Percentiles rank a stretch among this genome's conserved stretches.
These are phyloP conservation scores for Actinemys pallida DNA, from an alignment of 2,113 vertebrate genomes.

Conservation along the genomic window DNA sequence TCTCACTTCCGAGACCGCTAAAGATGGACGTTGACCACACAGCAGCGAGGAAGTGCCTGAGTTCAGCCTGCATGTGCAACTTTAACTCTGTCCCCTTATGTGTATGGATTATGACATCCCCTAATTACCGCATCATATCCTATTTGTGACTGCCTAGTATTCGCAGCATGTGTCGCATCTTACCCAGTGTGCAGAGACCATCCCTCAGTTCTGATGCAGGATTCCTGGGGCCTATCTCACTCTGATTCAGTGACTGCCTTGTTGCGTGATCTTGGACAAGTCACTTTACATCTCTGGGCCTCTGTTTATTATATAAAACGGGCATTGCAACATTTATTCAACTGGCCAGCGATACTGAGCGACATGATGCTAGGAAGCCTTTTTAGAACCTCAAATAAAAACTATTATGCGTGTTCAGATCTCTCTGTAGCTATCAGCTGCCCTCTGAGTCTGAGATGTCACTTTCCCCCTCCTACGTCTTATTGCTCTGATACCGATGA, in stretches of 20 bases:
- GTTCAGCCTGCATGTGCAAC: not conserved
- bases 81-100: rapidly evolving
- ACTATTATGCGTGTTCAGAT: not conserved
- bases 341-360: not conserved
- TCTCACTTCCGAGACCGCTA: not conserved
- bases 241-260: not conserved
- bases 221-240: not conserved
- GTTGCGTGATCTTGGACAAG: not conserved
- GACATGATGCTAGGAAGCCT: rapidly evolving
- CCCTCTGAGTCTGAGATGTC: not conserved
- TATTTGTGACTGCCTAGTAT: not conserved
- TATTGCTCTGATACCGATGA: not conserved
- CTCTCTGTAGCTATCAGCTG: not conserved
- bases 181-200: not conserved
- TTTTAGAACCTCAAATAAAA: not conserved
- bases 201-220: not conserved
- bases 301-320: not conserved
- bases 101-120: not conserved
- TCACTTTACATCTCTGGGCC: not conserved
- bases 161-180: not conserved
- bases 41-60: constrained; percentile 9
- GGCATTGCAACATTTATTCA: rapidly evolving
- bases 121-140: not conserved
- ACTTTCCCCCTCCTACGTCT: not conserved
- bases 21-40: not conserved